These are phyloP conservation scores for Heliopora coerulea DNA, from an alignment of 92 coral and sea anemone genomes.

Conservation along the genomic window DNA sequence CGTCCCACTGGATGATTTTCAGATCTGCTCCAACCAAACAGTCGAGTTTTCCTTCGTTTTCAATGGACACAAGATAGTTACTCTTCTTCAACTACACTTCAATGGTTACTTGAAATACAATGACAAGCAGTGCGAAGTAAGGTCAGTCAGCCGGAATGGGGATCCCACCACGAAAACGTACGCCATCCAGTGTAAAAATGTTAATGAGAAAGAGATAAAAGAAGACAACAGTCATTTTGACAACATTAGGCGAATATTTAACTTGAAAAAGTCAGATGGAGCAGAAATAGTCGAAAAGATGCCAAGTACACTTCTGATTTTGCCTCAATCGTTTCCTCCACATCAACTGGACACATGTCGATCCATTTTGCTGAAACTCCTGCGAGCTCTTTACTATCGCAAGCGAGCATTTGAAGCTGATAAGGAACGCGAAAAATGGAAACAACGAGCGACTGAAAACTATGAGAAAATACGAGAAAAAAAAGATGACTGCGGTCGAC, in stretches of 20 bases:
- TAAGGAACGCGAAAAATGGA: conserved; percentile 41
- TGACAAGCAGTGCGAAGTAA: not conserved
- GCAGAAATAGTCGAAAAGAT: not conserved
- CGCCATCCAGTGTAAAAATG: not conserved
- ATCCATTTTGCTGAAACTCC: not conserved
- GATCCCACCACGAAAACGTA: not conserved
- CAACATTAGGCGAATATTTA: conserved; percentile 45
- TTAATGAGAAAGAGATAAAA: conserved; percentile 3
- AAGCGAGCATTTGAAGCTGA: conserved; percentile 46
- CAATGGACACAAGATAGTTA: not conserved
- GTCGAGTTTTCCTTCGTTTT: not conserved
- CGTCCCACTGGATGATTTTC: not conserved
- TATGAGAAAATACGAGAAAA: not conserved
- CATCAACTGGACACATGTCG: not conserved
- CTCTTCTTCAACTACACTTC: not conserved
- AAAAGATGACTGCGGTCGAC: not conserved
- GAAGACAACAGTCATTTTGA: conserved; percentile 46
- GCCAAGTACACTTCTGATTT: not conserved
- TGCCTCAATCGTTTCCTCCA: not conserved
- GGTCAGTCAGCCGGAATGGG: not conserved
- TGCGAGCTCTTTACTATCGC: conserved; percentile 44
- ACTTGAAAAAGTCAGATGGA: not conserved
- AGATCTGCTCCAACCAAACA: not conserved
- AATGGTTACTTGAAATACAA: not conserved
- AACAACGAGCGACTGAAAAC: conserved; percentile 13